Evolutionary conservation across 2,888 invertebrate species (phyloP).

Genomic region (Philaethria dido): DNA sequence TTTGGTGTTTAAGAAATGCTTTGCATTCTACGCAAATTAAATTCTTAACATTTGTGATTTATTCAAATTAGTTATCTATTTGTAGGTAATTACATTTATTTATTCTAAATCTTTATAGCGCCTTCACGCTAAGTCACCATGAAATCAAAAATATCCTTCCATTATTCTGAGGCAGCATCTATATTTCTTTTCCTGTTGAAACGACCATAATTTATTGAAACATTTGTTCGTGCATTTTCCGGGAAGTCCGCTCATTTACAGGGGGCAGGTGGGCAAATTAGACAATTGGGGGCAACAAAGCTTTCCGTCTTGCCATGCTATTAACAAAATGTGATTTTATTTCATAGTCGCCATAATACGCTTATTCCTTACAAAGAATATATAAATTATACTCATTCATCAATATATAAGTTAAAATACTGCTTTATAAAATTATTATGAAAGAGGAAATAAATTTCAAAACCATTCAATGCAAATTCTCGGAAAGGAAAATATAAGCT

Average conservation of each 20-base stretch:
- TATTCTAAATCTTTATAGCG: neutral
- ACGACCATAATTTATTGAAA: slow-evolving; percentile 16
- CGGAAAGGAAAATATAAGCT: slow-evolving; percentile 12
- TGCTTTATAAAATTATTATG: slow-evolving; percentile 6
- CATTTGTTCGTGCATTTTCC: slow-evolving; percentile 14
- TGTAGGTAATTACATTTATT: neutral
- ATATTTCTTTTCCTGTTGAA: slow-evolving; percentile 9
- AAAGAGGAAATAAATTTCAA: slow-evolving; percentile 5
- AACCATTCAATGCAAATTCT: slow-evolving; percentile 11
- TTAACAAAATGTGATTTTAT: slow-evolving; percentile 4
- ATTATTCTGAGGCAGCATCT: neutral
- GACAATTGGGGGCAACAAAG: slow-evolving; percentile 11
- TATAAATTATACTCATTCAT: slow-evolving; percentile 3
- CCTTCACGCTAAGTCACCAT: neutral
- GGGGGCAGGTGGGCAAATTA: slow-evolving; percentile 22
- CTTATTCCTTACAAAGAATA: neutral
- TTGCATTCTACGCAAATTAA: neutral
- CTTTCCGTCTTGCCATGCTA: neutral
- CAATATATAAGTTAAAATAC: slow-evolving; percentile 1
- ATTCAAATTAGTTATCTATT: neutral
- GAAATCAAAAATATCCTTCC: slow-evolving; percentile 1
- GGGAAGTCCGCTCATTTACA: slow-evolving; percentile 12
- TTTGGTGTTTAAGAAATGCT: neutral
- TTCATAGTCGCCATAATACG: neutral
- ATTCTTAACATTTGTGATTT: neutral